Conservation (phyloP, 2,888 invertebrate genomes). For the Ophion costatus region DNA sequence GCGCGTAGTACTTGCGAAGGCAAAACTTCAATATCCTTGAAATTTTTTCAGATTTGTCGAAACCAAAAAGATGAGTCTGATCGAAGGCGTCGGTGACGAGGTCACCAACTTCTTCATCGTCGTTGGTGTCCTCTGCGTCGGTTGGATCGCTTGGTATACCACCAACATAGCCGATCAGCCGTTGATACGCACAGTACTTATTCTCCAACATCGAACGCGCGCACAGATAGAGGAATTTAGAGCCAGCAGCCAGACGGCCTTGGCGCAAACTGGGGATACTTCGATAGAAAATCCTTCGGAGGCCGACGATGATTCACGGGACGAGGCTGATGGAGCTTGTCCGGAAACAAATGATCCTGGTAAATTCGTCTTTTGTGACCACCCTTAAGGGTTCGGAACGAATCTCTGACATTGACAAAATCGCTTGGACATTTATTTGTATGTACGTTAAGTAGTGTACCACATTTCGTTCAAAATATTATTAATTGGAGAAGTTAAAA, state of each 20-base stretch:
- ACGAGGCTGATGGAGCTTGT: constrained; percentile 72
- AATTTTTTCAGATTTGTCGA: constrained; percentile 43
- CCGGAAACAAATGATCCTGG: constrained; percentile 81
- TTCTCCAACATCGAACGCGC: constrained; percentile 85
- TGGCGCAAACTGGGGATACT: constrained; percentile 72
- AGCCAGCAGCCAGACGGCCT: constrained; percentile 72
- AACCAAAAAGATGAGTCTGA: constrained; percentile 87
- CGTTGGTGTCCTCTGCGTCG: constrained; percentile 85
- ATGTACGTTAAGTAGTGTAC: no score
- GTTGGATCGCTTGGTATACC: constrained; percentile 90
- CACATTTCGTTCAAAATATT: no score
- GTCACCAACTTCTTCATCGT: constrained; percentile 90
- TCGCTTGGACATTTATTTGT: neutral
- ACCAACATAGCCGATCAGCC: constrained; percentile 90
- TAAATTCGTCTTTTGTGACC: constrained; percentile 68
- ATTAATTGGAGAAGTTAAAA: no score
- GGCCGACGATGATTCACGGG: constrained; percentile 67
- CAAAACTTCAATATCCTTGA: neutral
- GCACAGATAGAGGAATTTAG: constrained; percentile 81
- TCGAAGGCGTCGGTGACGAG: constrained; percentile 94
- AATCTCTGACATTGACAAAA: no score
- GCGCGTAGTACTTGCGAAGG: no score
- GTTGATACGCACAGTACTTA: constrained; percentile 88
- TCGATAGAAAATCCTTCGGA: constrained; percentile 74
- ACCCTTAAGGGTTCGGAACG: neutral